phyloP scores from a whole-genome alignment of 2,797 vertebrate genomes.

The Denticeps clupeoides region DNA sequence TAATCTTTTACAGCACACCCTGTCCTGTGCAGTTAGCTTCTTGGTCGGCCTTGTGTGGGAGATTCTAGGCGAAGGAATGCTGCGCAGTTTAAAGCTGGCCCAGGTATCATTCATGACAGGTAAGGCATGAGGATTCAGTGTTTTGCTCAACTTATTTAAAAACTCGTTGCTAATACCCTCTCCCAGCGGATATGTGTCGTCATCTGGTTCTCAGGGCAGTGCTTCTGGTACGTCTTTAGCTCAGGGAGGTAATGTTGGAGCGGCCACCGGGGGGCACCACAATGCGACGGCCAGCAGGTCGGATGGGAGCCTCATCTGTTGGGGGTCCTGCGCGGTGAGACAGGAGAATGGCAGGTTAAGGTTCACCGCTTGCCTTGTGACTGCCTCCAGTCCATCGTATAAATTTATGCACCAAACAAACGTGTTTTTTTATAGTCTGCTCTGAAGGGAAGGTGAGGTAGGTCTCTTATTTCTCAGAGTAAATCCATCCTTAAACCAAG shows the following conservation, averaged over 20 bases:
- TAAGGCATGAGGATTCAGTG: conserved; percentile 95
- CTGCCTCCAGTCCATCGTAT: no score
- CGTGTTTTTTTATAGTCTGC: no score
- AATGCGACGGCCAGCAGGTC: conserved; percentile 85
- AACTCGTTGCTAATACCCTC: neutral
- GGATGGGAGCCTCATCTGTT: conserved; percentile 61
- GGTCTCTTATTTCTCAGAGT: no score
- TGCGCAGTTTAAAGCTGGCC: conserved; percentile 72
- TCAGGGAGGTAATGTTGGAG: conserved; percentile 95
- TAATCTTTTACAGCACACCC: no score
- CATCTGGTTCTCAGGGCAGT: conserved; percentile 23
- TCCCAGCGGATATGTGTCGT: conserved; percentile 53
- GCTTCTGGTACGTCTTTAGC: conserved; percentile 55
- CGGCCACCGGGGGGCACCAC: conserved; percentile 90
- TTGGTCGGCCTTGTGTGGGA: no score
- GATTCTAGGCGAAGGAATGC: conserved; percentile 63
- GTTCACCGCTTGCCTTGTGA: no score
- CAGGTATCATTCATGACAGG: conserved; percentile 78
- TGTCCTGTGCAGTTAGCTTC: no score
- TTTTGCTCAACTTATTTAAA: conserved; percentile 58
- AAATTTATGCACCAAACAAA: no score
- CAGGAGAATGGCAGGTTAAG: no score
- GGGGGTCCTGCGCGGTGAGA: conserved; percentile 55
- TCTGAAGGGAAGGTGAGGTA: no score
- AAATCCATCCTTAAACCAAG: no score